Evolutionary conservation across 2,888 invertebrate species (phyloP), one percentile per base, ranked within the genome.

Genomic region (Megastigmus dorsalis): DNA sequence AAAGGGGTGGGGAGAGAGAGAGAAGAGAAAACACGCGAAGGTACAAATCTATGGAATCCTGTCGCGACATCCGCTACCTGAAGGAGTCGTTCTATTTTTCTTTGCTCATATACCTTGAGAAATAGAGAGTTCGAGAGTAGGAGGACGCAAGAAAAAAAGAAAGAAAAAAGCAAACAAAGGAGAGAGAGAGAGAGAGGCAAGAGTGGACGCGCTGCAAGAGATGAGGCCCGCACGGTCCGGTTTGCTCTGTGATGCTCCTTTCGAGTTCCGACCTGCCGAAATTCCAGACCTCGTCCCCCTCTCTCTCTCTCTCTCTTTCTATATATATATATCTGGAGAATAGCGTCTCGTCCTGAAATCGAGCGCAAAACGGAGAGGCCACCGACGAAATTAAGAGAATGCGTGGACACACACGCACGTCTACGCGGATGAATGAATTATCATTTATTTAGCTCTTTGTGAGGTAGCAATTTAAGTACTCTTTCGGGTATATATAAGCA

Each of bases 31-130:
- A 62, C 62, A 55, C 43, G 36, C 45, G 36, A 60, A 9, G 73
- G 79, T 78, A 81, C 79, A 79, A 80, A 81, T 80, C 78, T 79
- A 69, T 69, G 80, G 81, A 80, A 81, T 81, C 70, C 75, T 62
- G 79, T 79, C 77, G 75, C 74, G 79, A 80, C 79, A 77, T 77
- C 68, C 77, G 77, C 75, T 79, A 79, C 78, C 77, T 79, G 77
- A 75, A 66, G 41, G 52, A 38, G 13, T 26, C 33, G 43, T 52
- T 10, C 36, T 36, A 28, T 33, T 43, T 69, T 74, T 76, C 63
- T 18, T n/a, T n/a, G n/a, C n/a, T n/a, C n/a, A n/a, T n/a, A n/a
- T n/a, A n/a, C n/a, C 6, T 13, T 4, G 62, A 74, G 76, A 73
- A 57, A 57, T 33, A 59, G 41, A 57, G 72, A 62, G 30, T 10